Conservation (phyloP, 2,797 vertebrate genomes). For the Sebastes goodei region DNA sequence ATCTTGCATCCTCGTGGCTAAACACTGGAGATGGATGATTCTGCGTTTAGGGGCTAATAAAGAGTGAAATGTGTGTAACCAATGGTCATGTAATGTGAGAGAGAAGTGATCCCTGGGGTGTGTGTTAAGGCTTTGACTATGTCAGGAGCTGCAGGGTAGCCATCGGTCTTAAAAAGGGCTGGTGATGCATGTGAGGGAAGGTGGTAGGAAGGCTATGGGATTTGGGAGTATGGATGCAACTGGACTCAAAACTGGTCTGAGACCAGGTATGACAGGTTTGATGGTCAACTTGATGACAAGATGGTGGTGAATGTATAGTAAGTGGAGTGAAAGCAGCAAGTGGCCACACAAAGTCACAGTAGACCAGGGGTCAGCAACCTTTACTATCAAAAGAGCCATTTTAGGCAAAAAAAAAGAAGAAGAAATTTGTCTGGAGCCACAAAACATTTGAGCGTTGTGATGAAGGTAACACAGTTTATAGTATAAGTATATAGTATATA, state of each 20-base stretch:
- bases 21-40: too few species aligned
- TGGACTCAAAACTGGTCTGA: background rate
- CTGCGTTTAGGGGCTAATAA: background rate
- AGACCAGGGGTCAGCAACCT: too few species aligned
- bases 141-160: background rate
- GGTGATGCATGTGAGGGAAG: background rate
- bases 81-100: background rate
- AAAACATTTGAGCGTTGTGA: too few species aligned
- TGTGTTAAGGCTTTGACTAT: background rate
- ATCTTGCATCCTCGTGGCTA: too few species aligned
- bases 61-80: background rate
- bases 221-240: background rate
- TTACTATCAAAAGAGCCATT: too few species aligned
- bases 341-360: conserved; percentile 5
- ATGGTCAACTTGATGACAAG: too few species aligned
- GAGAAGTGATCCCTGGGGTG: background rate
- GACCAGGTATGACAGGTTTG: background rate
- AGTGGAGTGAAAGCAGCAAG: conserved; percentile 44
- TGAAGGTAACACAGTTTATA: too few species aligned
- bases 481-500: too few species aligned
- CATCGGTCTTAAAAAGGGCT: background rate
- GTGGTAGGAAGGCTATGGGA: background rate
- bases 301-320: background rate
- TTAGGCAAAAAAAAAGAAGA: too few species aligned
- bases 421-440: too few species aligned